Base-by-base conservation (phyloP, 2,888 invertebrate species). In the Dynastes grantii region DNA sequence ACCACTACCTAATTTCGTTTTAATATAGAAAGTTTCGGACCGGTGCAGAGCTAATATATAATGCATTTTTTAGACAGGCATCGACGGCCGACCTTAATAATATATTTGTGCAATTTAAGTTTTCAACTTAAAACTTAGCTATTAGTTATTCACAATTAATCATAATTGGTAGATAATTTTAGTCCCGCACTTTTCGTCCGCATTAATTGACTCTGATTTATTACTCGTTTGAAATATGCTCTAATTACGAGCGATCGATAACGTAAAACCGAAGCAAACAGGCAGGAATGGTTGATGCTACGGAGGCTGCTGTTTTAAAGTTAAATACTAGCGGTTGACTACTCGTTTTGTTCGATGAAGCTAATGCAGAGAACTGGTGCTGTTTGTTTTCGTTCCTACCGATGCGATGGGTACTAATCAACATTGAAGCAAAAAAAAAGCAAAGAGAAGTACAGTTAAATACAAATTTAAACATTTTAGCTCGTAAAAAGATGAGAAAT, bases 131-230 rank as follows among this genome's bases (percentile, higher is more conserved):
- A 27, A 51, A 29, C 53, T 58, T 53, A 29, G 45, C 22, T 9
- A 16, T 58, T 16, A 8, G 55, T 22, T 16, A 16, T 22, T 58
- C 55, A 22, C 65, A 22, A 67, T 67, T 67, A 45, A 67, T 67
- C 65, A 67, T 45, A 67, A 67, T 67, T 67, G 40, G 40, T 6
- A 11, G n/a, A 67, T 27, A 45, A 67, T 40, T 67, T 67, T 45
- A 16, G 16, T 40, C 8, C 16, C 45, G 16, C 65, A 67, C 6
- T 65, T 67, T 67, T 67, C n/a, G 1, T 67, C 16, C 22, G 16
- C n/a, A 45, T 22, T 67, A 67, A 67, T 67, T 67, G 65, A 67
- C 45, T 67, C 65, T 45, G 65, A 67, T 67, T 67, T 67, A 67
- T 67, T 45, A 45, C 45, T 22, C 22, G 16, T 13, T 64, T 64